A percentile compares a stretch with the other conserved stretches of the same genome.
Evolutionary conservation across 2,888 invertebrate genomes (phyloP).

Genomic region (Plebejus argus): DNA sequence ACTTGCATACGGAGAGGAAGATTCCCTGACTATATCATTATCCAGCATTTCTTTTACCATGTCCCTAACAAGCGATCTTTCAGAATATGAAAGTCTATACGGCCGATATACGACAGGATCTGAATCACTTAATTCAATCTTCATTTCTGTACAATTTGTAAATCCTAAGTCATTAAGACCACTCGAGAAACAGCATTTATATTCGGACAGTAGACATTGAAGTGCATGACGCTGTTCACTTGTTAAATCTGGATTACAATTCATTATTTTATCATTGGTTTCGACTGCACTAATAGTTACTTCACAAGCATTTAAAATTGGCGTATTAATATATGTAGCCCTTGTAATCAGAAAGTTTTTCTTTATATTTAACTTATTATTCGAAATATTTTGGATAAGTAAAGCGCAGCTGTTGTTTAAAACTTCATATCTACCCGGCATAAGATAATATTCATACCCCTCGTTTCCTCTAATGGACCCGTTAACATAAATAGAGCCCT

Average conservation of each 20-base stretch:
- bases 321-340: no score
- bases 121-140: slow-evolving; percentile 33
- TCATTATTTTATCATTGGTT: background rate
- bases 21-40: slow-evolving; percentile 37
- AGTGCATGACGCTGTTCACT: background rate
- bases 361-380: no score
- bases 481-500: slow-evolving; percentile 3
- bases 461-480: background rate
- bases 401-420: no score
- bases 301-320: slow-evolving; percentile 6
- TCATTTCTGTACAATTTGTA: background rate
- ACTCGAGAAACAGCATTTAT: background rate
- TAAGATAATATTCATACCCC: slow-evolving; percentile 15
- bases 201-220: background rate
- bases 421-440: no score
- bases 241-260: background rate
- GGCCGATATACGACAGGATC: slow-evolving; percentile 41
- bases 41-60: slow-evolving; percentile 42
- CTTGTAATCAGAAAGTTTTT: no score
- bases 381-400: no score
- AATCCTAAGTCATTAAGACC: background rate
- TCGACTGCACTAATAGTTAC: slow-evolving; percentile 31
- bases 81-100: slow-evolving; percentile 38
- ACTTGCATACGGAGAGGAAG: slow-evolving; percentile 42
- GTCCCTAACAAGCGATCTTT: slow-evolving; percentile 34